Conservation (phyloP, 2,888 invertebrate species). For the Parnassius mnemosyne region DNA sequence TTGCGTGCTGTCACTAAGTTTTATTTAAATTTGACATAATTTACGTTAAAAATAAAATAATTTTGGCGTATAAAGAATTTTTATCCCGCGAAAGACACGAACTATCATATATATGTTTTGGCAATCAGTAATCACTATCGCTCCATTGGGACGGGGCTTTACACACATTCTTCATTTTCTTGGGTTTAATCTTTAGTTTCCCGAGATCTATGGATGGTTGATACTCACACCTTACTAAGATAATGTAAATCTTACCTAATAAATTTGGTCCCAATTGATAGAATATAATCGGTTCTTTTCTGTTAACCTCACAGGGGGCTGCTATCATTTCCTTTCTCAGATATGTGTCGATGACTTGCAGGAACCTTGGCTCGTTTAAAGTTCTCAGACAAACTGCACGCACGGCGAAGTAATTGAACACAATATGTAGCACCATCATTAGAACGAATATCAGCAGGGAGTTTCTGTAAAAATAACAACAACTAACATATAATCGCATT, state of each 20-base stretch:
- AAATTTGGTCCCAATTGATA: conserved; percentile 48
- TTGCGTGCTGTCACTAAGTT: too few relatives aligned
- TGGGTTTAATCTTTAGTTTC: too few relatives aligned
- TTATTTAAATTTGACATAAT: too few relatives aligned
- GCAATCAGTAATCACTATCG: too few relatives aligned
- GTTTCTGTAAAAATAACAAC: conserved; percentile 69
- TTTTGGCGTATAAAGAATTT: too few relatives aligned
- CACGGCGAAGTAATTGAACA: conserved; percentile 94
- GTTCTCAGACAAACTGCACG: conserved; percentile 88
- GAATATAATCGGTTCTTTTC: conserved; percentile 80
- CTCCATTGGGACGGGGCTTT: too few relatives aligned
- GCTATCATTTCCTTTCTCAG: conserved; percentile 81
- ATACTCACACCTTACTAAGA: too few relatives aligned
- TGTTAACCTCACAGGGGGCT: conserved; percentile 84
- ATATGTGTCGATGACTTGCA: conserved; percentile 85
- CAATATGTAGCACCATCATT: conserved; percentile 89
- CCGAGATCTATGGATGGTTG: too few relatives aligned
- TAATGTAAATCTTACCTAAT: conserved; percentile 42
- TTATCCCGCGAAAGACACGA: too few relatives aligned
- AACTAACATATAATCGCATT: conserved; percentile 37
- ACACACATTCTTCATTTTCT: too few relatives aligned
- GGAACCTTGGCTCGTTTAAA: conserved; percentile 89
- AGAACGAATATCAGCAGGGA: conserved; percentile 86
- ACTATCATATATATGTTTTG: too few relatives aligned
- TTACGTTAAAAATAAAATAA: too few relatives aligned